phyloP scores from a whole-genome alignment of 2,113 vertebrate genomes.

The Brachypodius melanocephalos region DNA sequence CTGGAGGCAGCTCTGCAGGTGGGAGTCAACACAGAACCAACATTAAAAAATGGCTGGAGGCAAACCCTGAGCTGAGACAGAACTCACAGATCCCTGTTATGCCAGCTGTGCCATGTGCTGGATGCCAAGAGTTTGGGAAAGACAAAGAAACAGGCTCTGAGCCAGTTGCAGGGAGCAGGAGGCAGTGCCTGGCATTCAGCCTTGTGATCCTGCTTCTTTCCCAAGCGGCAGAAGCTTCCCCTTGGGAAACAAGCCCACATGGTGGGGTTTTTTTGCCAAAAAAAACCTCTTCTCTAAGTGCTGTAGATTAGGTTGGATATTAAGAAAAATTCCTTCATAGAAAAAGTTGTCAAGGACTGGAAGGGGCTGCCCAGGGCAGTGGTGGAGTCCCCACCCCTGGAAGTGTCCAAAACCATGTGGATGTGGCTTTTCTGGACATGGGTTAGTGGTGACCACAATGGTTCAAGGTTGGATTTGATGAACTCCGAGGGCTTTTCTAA shows the following conservation, averaged over 20 bases:
- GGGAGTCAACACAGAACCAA: neutral
- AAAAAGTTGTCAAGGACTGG: neutral
- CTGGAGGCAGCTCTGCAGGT: neutral
- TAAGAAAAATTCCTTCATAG: neutral
- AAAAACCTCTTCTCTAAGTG: neutral
- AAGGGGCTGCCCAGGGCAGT: neutral
- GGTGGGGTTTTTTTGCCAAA: neutral
- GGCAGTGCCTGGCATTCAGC: neutral
- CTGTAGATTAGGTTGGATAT: neutral
- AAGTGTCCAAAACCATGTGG: fast-evolving
- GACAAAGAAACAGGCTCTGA: neutral
- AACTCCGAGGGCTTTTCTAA: neutral
- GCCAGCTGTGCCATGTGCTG: fast-evolving
- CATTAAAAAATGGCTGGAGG: neutral
- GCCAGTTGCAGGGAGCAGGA: fast-evolving
- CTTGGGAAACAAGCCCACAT: neutral
- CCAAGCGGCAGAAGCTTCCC: neutral
- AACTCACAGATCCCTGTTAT: neutral
- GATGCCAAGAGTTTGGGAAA: neutral
- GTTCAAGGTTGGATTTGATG: neutral
- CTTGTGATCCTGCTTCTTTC: neutral
- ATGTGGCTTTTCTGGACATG: neutral
- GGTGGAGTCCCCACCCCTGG: neutral
- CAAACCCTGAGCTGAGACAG: neutral
- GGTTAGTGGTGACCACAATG: fast-evolving